These are phyloP conservation scores for Pyrrhia umbra DNA, from an alignment of 2,888 invertebrate species.

Conservation along the genomic window DNA sequence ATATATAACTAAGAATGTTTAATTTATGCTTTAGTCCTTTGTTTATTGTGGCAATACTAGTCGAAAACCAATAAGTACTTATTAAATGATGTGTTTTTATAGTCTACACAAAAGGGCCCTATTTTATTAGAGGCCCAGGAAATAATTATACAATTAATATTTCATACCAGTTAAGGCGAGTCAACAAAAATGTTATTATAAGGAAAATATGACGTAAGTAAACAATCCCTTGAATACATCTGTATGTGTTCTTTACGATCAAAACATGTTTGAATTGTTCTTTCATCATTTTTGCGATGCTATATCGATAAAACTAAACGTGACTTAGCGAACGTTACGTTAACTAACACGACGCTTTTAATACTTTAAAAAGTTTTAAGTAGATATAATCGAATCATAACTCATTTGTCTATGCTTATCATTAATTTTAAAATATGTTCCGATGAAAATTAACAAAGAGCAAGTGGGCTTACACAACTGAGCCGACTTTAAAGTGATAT, in stretches of 20 bases:
- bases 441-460: conserved; percentile 73
- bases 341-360: conserved; percentile 79
- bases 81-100: too few relatives aligned
- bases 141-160: too few relatives aligned
- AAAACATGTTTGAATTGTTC: conserved; percentile 68
- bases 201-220: conserved; percentile 10
- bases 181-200: neutral
- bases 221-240: conserved; percentile 19
- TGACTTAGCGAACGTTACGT: conserved; percentile 83
- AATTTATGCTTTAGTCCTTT: too few relatives aligned
- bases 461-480: conserved; percentile 39
- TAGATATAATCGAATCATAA: conserved; percentile 78
- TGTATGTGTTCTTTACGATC: conserved; percentile 55
- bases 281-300: conserved; percentile 81
- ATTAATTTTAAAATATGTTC: conserved; percentile 79
- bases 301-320: conserved; percentile 80
- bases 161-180: too few relatives aligned
- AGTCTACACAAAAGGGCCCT: too few relatives aligned
- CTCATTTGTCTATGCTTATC: conserved; percentile 81
- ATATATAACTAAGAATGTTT: too few relatives aligned
- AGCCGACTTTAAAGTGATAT: conserved; percentile 17
- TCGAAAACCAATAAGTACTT: too few relatives aligned
- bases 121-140: neutral
- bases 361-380: conserved; percentile 70
- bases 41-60: too few relatives aligned